Base-by-base conservation (phyloP, 2,888 invertebrate genomes). In the Ptychoptera albimana region DNA sequence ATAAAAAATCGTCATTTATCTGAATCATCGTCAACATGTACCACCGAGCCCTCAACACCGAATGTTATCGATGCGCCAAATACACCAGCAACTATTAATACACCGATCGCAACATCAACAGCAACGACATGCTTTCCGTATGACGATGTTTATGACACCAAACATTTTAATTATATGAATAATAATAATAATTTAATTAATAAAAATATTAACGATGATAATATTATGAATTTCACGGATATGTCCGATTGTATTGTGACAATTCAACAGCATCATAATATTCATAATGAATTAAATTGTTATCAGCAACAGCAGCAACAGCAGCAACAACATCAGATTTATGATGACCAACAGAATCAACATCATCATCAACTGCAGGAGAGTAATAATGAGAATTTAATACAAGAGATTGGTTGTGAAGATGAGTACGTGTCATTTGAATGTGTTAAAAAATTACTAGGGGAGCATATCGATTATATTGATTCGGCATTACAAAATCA, bases 201-300 rank as follows among this genome's bases (percentile, higher is more conserved):
- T 23, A 23, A 23, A 23, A 23, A 23, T 23, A 7, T 23, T 5
- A 23, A 23, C 7, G 23, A 23, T 23, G 23, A 23, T 23, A 23
- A 23, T 23, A 23, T 23, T 23, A 66, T 66, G 61, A 62, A 66
- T 59, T 65, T 65, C 60, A 64, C 66, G 60, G 66, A 66, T 57
- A 58, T 66, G 58, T 61, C 65, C 53, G 64, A 64, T 60, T 65
- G 66, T 57, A 64, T 66, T 54, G 63, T 63, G 51, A 64, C 61
- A 55, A 64, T 63, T 53, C 62, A 63, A 23, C 23, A 14, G n/a
- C 16, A 43, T 38, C 10, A 38, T 43, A 37, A 43, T 32, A 38
- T 46, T 7, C 46, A 47, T 44, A 44, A 46, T 43, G 15, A 44
- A 39, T 13, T 4, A 36, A 42, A 34, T 37, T n/a, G 37, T 40